These are phyloP conservation scores for Babyrousa celebensis DNA, from an alignment of 2,797 vertebrate species.

Conservation along the genomic window DNA sequence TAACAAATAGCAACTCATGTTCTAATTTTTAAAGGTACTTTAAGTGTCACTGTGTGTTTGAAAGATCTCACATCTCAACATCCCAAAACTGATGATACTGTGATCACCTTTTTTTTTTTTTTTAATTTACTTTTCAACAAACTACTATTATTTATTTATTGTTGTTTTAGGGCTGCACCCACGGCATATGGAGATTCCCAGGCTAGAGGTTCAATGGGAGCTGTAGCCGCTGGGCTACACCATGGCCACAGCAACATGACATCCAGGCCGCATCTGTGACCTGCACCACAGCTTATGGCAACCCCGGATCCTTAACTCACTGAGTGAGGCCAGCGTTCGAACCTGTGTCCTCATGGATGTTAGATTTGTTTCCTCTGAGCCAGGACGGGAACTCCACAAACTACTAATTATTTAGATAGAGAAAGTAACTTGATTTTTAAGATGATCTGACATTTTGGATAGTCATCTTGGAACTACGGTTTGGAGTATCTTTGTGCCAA, in stretches of 20 bases:
- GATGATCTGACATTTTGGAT: constrained; percentile 2
- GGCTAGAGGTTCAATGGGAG: no score
- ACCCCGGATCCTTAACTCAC: no score
- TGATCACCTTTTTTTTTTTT: constrained; percentile 14
- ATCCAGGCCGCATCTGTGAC: no score
- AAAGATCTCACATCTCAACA: not conserved
- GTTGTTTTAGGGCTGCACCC: no score
- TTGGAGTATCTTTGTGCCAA: constrained; percentile 16
- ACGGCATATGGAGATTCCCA: no score
- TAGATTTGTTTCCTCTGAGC: no score
- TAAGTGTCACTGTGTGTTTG: not conserved
- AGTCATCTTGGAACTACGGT: constrained; percentile 58
- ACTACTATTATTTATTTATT: not conserved
- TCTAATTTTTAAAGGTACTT: not conserved
- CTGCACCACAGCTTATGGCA: no score
- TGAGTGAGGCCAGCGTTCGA: no score
- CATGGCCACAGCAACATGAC: no score
- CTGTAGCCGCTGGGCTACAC: no score
- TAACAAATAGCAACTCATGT: not conserved
- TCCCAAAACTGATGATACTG: not conserved
- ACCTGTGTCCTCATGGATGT: no score
- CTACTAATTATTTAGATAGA: not conserved
- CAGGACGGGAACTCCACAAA: no score
- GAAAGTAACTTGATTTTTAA: constrained; percentile 64
- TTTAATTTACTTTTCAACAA: not conserved